These are phyloP conservation scores for Verasper variegatus DNA, from an alignment of 2,113 vertebrate genomes.

Conservation along the genomic window DNA sequence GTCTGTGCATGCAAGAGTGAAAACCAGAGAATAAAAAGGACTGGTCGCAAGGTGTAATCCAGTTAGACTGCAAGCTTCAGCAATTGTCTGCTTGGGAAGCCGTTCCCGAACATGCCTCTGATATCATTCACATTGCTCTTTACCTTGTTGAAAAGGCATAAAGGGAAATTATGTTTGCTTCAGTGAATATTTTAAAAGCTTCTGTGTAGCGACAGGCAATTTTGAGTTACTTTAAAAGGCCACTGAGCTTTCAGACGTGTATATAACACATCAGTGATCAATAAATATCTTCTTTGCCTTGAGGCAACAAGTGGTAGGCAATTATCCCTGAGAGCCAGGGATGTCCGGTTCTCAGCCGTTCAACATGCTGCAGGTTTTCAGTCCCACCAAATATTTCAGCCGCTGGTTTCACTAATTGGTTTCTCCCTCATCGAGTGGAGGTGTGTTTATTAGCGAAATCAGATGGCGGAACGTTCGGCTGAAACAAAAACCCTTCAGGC, in stretches of 20 bases:
- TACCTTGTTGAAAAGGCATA: conserved; percentile 39
- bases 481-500: conserved; percentile 21
- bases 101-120: conserved; percentile 14
- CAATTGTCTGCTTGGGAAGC: neutral
- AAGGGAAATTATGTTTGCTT: conserved; percentile 14
- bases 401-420: conserved; percentile 55
- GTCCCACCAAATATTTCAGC: conserved; percentile 41
- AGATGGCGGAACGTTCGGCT: conserved; percentile 31
- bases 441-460: conserved; percentile 59
- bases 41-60: neutral
- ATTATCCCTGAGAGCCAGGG: conserved; percentile 39
- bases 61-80: conserved; percentile 10
- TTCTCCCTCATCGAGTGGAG: conserved; percentile 45
- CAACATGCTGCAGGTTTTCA: conserved; percentile 28
- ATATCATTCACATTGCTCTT: conserved; percentile 51
- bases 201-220: conserved; percentile 17
- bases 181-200: conserved; percentile 53
- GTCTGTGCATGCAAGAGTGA: conserved; percentile 22
- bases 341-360: neutral
- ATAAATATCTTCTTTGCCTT: conserved; percentile 53
- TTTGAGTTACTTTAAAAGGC: conserved; percentile 29
- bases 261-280: conserved; percentile 50
- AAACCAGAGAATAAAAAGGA: conserved; percentile 21
- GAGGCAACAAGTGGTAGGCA: conserved; percentile 53
- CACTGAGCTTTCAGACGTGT: conserved; percentile 16